Evolutionary conservation across 2,113 vertebrate genomes (phyloP).

Genomic region (Mirza zaza): DNA sequence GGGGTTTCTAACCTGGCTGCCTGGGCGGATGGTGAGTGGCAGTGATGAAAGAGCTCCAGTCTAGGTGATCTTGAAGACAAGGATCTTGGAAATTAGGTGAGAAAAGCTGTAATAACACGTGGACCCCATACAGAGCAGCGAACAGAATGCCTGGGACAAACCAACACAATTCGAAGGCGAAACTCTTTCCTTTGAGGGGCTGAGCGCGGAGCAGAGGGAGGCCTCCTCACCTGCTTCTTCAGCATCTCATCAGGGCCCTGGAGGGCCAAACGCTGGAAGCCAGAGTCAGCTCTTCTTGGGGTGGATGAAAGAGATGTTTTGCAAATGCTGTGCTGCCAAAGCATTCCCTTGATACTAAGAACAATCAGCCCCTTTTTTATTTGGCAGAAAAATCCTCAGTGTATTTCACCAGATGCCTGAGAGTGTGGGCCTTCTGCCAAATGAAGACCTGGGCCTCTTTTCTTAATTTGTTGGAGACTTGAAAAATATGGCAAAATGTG

Average conservation of each 20-base stretch:
- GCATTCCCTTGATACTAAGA: neutral
- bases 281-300: neutral
- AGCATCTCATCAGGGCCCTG: neutral
- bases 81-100: neutral
- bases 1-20: neutral
- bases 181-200: neutral
- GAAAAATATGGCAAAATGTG: neutral
- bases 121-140: neutral
- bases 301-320: slow-evolving; percentile 26
- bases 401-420: neutral
- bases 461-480: neutral
- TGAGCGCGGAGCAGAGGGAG: rapidly evolving
- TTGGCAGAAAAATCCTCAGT: neutral
- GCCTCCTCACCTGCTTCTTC: neutral
- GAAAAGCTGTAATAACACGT: neutral
- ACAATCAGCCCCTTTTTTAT: neutral
- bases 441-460: neutral
- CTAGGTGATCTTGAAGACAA: neutral
- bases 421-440: slow-evolving; percentile 22
- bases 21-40: neutral
- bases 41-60: neutral
- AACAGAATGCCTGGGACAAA: neutral
- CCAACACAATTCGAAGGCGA: neutral
- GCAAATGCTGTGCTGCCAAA: neutral
- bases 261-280: neutral